Evolutionary conservation across 2,888 invertebrate genomes (phyloP).

Genomic region (Hydrotaea diabolus): DNA sequence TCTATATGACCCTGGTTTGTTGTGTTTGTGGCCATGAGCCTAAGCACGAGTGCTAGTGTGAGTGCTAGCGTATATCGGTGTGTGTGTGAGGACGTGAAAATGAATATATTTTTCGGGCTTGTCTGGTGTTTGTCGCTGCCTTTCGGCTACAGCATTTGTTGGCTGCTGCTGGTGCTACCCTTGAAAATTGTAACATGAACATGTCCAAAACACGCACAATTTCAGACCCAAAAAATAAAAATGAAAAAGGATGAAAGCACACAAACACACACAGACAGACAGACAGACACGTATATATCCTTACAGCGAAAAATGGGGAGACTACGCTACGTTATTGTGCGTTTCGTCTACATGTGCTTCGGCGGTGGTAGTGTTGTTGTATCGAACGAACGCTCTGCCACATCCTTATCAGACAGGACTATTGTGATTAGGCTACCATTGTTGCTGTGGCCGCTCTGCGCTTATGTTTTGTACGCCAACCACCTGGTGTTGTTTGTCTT

Average conservation of each 20-base stretch:
- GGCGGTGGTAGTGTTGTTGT: not conserved
- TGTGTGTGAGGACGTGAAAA: constrained; percentile 16
- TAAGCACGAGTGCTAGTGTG: constrained; percentile 23
- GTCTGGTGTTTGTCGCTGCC: constrained; percentile 50
- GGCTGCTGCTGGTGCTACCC: constrained; percentile 53
- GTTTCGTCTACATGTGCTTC: not conserved
- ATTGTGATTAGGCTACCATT: constrained; percentile 59
- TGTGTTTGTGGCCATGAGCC: constrained; percentile 14
- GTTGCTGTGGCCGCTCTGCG: not conserved
- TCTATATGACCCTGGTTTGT: constrained; percentile 27
- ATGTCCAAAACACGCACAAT: constrained; percentile 63
- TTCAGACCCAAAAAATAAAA: constrained; percentile 35
- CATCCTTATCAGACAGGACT: constrained; percentile 49
- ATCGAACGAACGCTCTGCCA: constrained; percentile 20
- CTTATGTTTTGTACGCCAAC: constrained; percentile 43
- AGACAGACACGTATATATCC: not conserved
- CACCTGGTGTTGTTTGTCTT: constrained; percentile 62
- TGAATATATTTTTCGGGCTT: constrained; percentile 24
- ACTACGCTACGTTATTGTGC: not conserved
- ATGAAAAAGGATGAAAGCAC: constrained; percentile 24
- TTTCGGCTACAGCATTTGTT: constrained; percentile 36
- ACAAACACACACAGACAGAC: constrained; percentile 7
- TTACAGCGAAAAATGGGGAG: constrained; percentile 19
- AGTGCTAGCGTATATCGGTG: too few relatives aligned
- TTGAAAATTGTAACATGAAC: constrained; percentile 60